These are phyloP conservation scores for Trichacis sp. DNA, from an alignment of 2,888 invertebrate genomes.

Conservation along the genomic window DNA sequence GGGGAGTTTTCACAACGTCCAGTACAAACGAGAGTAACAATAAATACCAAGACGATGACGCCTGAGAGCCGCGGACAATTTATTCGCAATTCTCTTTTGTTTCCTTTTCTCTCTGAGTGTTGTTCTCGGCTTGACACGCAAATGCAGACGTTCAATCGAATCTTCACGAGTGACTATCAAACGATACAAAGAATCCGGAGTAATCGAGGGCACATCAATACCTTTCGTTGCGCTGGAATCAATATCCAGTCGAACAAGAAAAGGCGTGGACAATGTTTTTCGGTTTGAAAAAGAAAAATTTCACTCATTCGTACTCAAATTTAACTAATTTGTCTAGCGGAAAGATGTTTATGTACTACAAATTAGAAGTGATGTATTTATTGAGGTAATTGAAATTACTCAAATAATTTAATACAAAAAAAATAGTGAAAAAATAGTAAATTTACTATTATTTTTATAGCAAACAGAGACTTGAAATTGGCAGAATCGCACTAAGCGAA, in stretches of 20 bases:
- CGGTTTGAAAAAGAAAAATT: no score
- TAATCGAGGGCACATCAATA: neutral
- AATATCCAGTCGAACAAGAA: neutral
- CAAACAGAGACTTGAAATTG: no score
- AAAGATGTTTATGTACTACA: no score
- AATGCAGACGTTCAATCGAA: slow-evolving; percentile 63
- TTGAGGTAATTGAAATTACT: no score
- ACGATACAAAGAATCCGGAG: neutral
- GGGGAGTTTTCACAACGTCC: slow-evolving; percentile 21
- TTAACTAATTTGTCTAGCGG: no score
- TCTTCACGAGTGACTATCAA: slow-evolving; percentile 50
- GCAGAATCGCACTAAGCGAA: no score
- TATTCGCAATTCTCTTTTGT: slow-evolving; percentile 23
- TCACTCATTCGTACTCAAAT: no score
- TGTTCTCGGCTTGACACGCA: slow-evolving; percentile 62
- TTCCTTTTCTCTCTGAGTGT: slow-evolving; percentile 44
- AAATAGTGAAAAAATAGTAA: no score
- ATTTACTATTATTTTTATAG: no score
- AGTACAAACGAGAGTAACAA: slow-evolving; percentile 13
- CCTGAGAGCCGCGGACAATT: slow-evolving; percentile 32
- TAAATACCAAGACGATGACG: slow-evolving; percentile 24
- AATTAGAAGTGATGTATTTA: no score
- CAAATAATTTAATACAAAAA: no score
- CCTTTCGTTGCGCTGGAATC: neutral
- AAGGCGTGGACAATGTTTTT: no score